Base-by-base conservation (phyloP, 2,888 invertebrate species). In the Hoplodrina blanda region DNA sequence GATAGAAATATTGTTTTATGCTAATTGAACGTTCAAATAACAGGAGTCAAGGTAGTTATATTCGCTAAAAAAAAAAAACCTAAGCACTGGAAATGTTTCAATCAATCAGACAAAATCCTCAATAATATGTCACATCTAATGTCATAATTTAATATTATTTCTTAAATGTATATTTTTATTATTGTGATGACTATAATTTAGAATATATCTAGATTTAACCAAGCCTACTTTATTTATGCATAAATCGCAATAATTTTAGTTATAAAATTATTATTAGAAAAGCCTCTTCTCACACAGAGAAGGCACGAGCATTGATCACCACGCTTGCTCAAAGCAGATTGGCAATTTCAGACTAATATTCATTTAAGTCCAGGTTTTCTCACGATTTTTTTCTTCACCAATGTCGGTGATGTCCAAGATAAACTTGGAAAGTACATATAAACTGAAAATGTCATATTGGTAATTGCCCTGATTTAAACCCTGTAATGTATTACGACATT, bases 1-100 rank as follows among this genome's bases (percentile, higher is more conserved):
- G 41, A 55, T 69, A 60, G 59, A 65, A 75, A 70, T 78, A 75
- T 72, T 66, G 73, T 62, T 54, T 71, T 75, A 79, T 75, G 66
- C 33, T 78, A 75, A 75, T 79, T 19, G 10, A 56, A 17, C 19
- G n/a, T 64, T 54, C 11, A 63, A 64, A 70, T 71, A 49, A 60
- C 15, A 60, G 6, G 74, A n/a, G 52, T 71, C 76, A 68, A 76
- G 50, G 41, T 61, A 50, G 25, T 52, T 41, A 53, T 17, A 33
- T 55, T 53, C 10, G 6, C 54, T 8, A 57, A 52, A 69, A 60
- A 74, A 69, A 60, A 74, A 63, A 37, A 13, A 10, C 4, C 3
- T 64, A 2, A 49, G 25, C 50, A 62, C 25, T 78, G 49, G 30
- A 73, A 64, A 73, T 73, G 17, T 62, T 77, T 60, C 50, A 55